These are phyloP conservation scores for Psittacula echo DNA, from an alignment of 2,797 vertebrate species.

Conservation along the genomic window DNA sequence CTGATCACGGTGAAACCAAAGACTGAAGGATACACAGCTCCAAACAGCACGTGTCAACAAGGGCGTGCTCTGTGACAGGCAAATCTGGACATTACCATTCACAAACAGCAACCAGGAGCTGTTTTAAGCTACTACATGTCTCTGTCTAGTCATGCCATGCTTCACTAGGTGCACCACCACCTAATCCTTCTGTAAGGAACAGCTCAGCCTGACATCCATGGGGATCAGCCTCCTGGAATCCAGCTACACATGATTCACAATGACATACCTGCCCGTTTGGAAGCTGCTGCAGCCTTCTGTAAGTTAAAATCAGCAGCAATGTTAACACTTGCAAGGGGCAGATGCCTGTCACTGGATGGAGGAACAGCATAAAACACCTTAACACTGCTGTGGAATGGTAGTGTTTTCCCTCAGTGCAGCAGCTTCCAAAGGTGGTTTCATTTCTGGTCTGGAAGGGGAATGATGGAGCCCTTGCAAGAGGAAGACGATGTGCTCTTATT, in stretches of 20 bases:
- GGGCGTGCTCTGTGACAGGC: no score
- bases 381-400: background rate
- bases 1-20: background rate
- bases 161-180: background rate
- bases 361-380: background rate
- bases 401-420: background rate
- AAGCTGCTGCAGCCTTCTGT: background rate
- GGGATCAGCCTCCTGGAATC: background rate
- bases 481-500: background rate
- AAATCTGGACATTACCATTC: background rate
- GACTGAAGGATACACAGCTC: background rate
- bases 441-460: background rate
- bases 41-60: background rate
- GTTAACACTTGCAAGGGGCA: background rate
- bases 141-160: background rate
- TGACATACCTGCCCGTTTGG: background rate
- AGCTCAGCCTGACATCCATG: background rate
- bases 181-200: background rate
- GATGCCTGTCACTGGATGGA: rapidly evolving
- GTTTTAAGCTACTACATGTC: rapidly evolving
- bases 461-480: background rate
- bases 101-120: background rate
- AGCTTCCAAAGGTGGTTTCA: background rate
- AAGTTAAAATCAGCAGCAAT: background rate
- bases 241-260: background rate